Evolutionary conservation across 2,888 invertebrate genomes (phyloP).

Genomic region (Aelia acuminata): DNA sequence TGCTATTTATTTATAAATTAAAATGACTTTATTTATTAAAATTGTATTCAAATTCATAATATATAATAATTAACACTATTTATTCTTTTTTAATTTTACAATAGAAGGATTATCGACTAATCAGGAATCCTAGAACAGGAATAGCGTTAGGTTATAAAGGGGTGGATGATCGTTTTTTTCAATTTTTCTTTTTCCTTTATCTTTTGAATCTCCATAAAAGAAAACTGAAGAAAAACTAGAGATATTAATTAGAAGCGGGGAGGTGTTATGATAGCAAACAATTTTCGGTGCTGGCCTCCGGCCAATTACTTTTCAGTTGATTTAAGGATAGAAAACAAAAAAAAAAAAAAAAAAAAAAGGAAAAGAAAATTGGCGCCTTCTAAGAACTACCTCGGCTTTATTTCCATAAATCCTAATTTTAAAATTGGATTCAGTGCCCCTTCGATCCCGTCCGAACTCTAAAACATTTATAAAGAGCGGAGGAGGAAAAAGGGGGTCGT

Average conservation of each 20-base stretch:
- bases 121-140: too few species aligned
- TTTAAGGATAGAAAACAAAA: slow-evolving; percentile 48
- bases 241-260: neutral
- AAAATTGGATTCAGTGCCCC: slow-evolving; percentile 38
- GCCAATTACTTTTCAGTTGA: slow-evolving; percentile 55
- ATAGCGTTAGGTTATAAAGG: too few species aligned
- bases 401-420: slow-evolving; percentile 49
- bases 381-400: slow-evolving; percentile 37
- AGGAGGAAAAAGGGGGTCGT: neutral
- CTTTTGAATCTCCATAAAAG: neutral
- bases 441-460: slow-evolving; percentile 4
- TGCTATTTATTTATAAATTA: too few species aligned
- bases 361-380: slow-evolving; percentile 45
- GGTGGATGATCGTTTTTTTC: neutral
- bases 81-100: too few species aligned
- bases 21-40: too few species aligned
- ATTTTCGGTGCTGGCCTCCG: slow-evolving; percentile 33
- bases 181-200: neutral
- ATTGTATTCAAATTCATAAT: too few species aligned
- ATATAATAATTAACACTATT: too few species aligned
- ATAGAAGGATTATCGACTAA: too few species aligned
- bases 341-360: slow-evolving; percentile 17
- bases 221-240: slow-evolving; percentile 8
- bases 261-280: slow-evolving; percentile 42
- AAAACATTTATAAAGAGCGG: slow-evolving; percentile 5